Percentiles rank a stretch among this genome's conserved stretches.
These are phyloP conservation scores for Chaetodon trifasciatus DNA, from an alignment of 2,797 vertebrate species.

Conservation along the genomic window DNA sequence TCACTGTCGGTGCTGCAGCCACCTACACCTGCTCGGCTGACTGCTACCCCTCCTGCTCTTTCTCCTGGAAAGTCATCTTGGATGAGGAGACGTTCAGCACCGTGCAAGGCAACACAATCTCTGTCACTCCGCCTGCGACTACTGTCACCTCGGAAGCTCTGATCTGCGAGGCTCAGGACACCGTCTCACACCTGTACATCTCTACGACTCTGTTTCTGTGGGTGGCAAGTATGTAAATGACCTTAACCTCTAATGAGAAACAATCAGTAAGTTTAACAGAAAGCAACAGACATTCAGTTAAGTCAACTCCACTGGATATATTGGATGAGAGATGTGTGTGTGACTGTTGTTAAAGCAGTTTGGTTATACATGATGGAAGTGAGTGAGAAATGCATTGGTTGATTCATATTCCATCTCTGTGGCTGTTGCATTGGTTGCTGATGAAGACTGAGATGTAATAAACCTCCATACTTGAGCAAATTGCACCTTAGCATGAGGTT, in stretches of 20 bases:
- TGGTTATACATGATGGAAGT: not conserved
- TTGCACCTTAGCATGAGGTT: not conserved
- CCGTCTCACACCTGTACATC: slow-evolving; percentile 46
- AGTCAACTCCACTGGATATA: too few relatives aligned
- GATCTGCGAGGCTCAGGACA: slow-evolving; percentile 44
- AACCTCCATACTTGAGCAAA: not conserved
- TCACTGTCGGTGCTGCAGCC: not conserved
- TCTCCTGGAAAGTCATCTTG: slow-evolving; percentile 10
- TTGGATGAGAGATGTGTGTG: not conserved
- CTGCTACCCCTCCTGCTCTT: slow-evolving; percentile 60
- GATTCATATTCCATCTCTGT: not conserved
- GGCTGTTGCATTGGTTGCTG: not conserved
- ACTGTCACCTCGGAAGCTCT: slow-evolving; percentile 15
- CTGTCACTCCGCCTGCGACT: not conserved
- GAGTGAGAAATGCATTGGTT: not conserved
- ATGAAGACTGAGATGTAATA: not conserved
- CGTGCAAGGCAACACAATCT: not conserved
- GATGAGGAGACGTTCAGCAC: rapidly evolving
- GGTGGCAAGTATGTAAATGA: slow-evolving; percentile 55
- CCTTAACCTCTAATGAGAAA: rapidly evolving
- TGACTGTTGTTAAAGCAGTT: not conserved
- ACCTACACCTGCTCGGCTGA: slow-evolving; percentile 41
- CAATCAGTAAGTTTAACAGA: not conserved
- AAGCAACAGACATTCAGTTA: too few relatives aligned
- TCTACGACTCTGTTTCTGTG: not conserved